Evolutionary conservation across 2,888 invertebrate species (phyloP).

Genomic region (Conus canariensis): DNA sequence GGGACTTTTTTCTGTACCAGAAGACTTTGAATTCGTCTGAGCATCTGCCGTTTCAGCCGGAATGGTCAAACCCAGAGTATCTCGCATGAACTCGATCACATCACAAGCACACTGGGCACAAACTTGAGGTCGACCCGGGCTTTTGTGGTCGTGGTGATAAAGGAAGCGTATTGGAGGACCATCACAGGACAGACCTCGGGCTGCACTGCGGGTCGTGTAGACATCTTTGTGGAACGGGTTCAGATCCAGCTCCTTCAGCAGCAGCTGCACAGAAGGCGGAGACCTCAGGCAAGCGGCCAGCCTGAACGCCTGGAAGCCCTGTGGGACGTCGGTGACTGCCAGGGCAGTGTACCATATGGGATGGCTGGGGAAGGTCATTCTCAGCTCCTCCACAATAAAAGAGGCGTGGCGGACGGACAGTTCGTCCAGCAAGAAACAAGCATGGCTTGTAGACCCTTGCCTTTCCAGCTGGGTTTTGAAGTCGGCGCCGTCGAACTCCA

Average conservation of each 20-base stretch:
- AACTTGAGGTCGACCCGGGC: background rate
- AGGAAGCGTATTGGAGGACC: slow-evolving; percentile 11
- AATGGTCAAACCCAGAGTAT: background rate
- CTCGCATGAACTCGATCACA: background rate
- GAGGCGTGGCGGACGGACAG: background rate
- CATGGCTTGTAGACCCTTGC: background rate
- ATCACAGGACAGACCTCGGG: slow-evolving; percentile 27
- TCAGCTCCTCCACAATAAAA: background rate
- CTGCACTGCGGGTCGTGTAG: slow-evolving; percentile 14
- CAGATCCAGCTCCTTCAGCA: slow-evolving; percentile 29
- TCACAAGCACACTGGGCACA: slow-evolving; percentile 13
- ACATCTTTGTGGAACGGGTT: slow-evolving; percentile 22
- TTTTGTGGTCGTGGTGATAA: background rate
- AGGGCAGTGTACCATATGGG: slow-evolving; percentile 23
- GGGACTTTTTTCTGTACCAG: no score
- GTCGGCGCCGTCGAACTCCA: background rate
- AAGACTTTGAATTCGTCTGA: background rate
- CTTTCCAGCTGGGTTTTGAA: background rate
- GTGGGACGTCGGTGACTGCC: background rate
- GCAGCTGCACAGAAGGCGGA: slow-evolving; percentile 16
- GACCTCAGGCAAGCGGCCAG: background rate
- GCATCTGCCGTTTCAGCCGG: no score
- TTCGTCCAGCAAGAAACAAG: slow-evolving; percentile 23
- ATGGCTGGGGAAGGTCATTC: background rate
- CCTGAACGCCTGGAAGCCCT: background rate